phyloP scores from a whole-genome alignment of 2,888 invertebrate species.

The Eumacrocentrus americanus region DNA sequence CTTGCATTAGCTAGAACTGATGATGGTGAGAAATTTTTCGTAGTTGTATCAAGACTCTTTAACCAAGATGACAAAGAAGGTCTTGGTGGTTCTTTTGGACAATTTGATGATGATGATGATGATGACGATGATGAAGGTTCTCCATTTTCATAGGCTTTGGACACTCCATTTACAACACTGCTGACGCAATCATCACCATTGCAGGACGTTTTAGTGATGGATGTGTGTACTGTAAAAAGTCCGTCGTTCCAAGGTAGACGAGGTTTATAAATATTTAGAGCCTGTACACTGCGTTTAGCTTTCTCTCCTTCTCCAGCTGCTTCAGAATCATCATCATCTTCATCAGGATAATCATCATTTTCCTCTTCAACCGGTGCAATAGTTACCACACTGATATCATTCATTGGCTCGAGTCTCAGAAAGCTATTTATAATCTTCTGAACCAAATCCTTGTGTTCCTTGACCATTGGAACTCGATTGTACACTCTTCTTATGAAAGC shows the following conservation, averaged over 20 bases:
- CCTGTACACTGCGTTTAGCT: neutral
- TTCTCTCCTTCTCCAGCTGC: neutral
- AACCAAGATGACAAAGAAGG: constrained; percentile 22
- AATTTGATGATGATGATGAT: no score
- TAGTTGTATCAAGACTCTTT: constrained; percentile 4
- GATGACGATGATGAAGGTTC: no score
- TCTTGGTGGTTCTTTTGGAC: constrained; percentile 1
- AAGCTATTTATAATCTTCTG: constrained; percentile 10
- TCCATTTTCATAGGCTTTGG: no score
- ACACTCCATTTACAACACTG: neutral
- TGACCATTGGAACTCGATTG: constrained; percentile 33
- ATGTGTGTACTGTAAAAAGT: neutral
- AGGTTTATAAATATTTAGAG: neutral
- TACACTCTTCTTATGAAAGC: constrained; percentile 34
- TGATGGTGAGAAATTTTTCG: neutral
- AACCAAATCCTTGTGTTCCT: constrained; percentile 3
- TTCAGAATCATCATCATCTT: neutral
- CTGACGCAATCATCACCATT: neutral
- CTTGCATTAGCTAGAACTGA: constrained; percentile 12
- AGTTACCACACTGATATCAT: no score
- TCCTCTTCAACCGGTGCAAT: neutral
- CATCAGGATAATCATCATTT: neutral
- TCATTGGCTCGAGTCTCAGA: neutral
- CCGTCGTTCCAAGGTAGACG: neutral
- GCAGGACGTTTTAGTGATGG: neutral